Conservation (phyloP, 30 jellyfish, hydroid and myxozoan species). For the Turritopsis dohrnii region DNA sequence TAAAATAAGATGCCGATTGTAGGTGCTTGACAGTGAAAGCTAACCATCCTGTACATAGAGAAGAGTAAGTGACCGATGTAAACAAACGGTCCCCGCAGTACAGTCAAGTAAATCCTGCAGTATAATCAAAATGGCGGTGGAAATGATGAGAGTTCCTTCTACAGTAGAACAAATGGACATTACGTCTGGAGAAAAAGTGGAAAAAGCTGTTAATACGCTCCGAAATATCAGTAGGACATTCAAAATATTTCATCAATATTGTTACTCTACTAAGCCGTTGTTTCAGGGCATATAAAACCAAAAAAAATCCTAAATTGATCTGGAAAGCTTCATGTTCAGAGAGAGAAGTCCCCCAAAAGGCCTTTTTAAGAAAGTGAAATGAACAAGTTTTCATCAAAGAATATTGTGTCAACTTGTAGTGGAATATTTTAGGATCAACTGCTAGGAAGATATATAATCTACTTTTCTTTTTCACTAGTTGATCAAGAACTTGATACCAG, state of each 20-base stretch:
- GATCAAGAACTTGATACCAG: slow-evolving; percentile 39
- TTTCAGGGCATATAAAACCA: too few relatives aligned
- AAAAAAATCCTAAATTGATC: too few relatives aligned
- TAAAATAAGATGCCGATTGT: too few relatives aligned
- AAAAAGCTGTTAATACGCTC: neutral
- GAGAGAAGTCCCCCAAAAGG: too few relatives aligned
- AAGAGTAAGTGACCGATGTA: neutral
- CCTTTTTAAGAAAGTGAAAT: too few relatives aligned
- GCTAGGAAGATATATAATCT: neutral
- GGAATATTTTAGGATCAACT: neutral
- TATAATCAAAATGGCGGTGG: slow-evolving; percentile 22
- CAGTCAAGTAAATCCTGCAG: slow-evolving; percentile 13
- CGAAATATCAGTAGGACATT: slow-evolving; percentile 2
- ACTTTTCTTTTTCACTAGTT: slow-evolving; percentile 20
- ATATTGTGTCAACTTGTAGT: too few relatives aligned
- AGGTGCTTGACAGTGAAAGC: too few relatives aligned
- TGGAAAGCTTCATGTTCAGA: too few relatives aligned
- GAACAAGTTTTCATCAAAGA: too few relatives aligned
- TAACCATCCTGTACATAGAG: neutral
- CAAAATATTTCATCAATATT: neutral
- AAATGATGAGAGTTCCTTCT: slow-evolving; percentile 2
- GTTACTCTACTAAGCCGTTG: neutral
- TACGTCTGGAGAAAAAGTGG: neutral
- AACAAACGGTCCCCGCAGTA: neutral
- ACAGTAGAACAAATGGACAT: neutral